Conservation (phyloP, 2,797 vertebrate species). For the Danio aesculapii region DNA sequence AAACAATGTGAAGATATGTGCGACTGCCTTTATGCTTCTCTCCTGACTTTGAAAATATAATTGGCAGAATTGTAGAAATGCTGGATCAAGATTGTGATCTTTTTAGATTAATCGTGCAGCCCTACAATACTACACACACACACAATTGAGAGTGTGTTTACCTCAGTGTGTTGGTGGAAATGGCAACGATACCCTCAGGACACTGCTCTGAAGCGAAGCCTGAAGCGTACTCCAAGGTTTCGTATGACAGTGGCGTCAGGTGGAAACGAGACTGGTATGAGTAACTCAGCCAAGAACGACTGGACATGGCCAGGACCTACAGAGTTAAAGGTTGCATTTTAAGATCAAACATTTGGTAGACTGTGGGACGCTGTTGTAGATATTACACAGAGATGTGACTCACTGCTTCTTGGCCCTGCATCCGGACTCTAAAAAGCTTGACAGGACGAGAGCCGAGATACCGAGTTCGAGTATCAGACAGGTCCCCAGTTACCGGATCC, state of each 20-base stretch:
- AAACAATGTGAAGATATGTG: too few relatives aligned
- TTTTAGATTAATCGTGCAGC: too few relatives aligned
- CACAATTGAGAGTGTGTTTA: not conserved
- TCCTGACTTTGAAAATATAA: too few relatives aligned
- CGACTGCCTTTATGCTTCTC: too few relatives aligned
- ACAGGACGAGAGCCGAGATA: slow-evolving; percentile 96
- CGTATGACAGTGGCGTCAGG: slow-evolving; percentile 93
- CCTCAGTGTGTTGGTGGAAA: slow-evolving; percentile 92
- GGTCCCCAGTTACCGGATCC: slow-evolving; percentile 95
- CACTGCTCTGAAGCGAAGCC: slow-evolving; percentile 98
- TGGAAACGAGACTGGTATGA: slow-evolving; percentile 98
- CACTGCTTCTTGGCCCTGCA: slow-evolving; percentile 99
- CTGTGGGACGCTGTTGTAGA: not conserved
- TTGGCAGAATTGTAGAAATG: too few relatives aligned
- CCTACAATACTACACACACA: too few relatives aligned
- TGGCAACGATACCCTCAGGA: slow-evolving; percentile 97
- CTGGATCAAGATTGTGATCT: too few relatives aligned
- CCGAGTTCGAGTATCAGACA: slow-evolving; percentile 95
- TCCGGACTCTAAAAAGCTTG: slow-evolving; percentile 95
- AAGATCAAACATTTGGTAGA: not conserved
- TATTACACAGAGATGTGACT: slow-evolving; percentile 61
- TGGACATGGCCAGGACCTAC: slow-evolving; percentile 98
- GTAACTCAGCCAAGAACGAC: slow-evolving; percentile 98
- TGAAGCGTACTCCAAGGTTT: slow-evolving; percentile 96
- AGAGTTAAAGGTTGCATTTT: slow-evolving; percentile 19